Conservation (phyloP, 2,797 vertebrate genomes). For the Pitangus sulphuratus region DNA sequence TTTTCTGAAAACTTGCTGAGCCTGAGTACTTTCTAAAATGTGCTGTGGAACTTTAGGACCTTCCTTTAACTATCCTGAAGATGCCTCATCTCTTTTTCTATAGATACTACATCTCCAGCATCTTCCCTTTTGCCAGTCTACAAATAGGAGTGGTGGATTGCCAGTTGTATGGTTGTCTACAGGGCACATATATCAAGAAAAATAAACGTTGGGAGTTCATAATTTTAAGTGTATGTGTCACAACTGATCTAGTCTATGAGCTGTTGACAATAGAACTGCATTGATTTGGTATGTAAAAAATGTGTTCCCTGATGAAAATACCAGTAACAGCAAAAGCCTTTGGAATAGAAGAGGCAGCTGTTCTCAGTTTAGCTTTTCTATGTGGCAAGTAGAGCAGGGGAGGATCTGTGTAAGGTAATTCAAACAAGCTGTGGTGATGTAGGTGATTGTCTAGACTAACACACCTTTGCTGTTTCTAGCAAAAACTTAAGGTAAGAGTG, state of each 20-base stretch:
- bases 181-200: background rate
- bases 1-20: background rate
- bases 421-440: background rate
- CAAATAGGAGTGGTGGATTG: background rate
- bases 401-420: background rate
- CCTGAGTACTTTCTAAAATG: background rate
- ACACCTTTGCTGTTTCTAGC: background rate
- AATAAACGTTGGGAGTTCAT: background rate
- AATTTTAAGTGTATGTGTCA: background rate
- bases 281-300: background rate
- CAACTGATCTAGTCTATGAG: background rate
- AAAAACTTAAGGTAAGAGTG: background rate
- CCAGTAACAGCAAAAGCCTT: background rate
- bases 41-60: background rate
- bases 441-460: background rate
- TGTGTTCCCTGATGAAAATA: background rate
- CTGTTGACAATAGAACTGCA: background rate
- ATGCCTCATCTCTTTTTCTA: background rate
- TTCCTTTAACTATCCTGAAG: background rate
- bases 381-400: background rate
- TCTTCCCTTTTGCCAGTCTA: background rate
- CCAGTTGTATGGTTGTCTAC: background rate
- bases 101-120: background rate
- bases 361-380: background rate
- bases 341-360: background rate